Base-by-base conservation (phyloP, 2,797 vertebrate genomes). In the Micropoecilia bifurca region DNA sequence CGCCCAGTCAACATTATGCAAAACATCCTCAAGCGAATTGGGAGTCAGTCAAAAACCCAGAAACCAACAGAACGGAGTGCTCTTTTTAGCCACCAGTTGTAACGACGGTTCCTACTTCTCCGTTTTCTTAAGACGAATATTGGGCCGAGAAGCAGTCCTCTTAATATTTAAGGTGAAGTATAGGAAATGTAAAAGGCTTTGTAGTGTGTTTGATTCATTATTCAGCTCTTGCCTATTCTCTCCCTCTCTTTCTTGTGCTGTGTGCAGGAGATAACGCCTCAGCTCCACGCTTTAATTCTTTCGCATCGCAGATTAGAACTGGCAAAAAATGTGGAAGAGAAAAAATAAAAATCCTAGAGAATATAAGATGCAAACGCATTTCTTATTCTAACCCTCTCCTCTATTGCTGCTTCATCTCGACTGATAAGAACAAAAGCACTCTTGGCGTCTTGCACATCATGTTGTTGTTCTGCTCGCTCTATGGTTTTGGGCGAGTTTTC, bases 151-250 rank as follows among this genome's bases (percentile, higher is more conserved):
- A 28, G 83, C 68, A 87, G 80, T 89, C 84, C 83, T 90, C 93
- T 94, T 85, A 87, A 90, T 93, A 90, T 93, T 93, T 93, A 90
- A 93, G 89, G 87, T 90, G 76, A 94, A 93, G 85, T 91, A 88
- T 79, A 89, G 84, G 83, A 90, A 92, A 90, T 83, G 87, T 85
- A 88, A 80, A 83, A 84, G 84, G 83, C 85, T 90, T 78, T 73
- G 76, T 81, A 87, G 88, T 80, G 87, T 76, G 89, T 95, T 92
- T 94, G 93, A 93, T 94, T 95, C 89, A 95, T 95, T 94, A 95
- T 94, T 95, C 92, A 94, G 90, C 86, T 80, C 88, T 82, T 66
- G 89, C 80, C 89, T 88, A 80, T 89, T 91, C 90, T 85, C 82
- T 81, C 86, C 79, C 82, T 81, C 84, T 80, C 85, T 84, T 83